Percentiles rank a stretch among this genome's conserved stretches.
These are phyloP conservation scores for Neolamprologus toae DNA, from an alignment of 2,113 vertebrate species.

Conservation along the genomic window DNA sequence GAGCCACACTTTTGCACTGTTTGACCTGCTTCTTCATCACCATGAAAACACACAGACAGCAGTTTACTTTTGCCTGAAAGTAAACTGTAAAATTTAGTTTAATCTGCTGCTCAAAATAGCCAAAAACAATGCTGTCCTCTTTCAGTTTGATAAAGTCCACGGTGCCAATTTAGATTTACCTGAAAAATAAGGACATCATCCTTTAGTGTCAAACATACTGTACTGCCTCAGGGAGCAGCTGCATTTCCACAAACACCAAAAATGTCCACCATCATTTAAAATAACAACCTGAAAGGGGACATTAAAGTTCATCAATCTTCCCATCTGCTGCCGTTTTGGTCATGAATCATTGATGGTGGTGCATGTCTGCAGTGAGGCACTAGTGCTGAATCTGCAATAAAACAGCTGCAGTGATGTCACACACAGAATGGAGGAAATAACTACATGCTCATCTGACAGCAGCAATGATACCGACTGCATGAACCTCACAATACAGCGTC, in stretches of 20 bases:
- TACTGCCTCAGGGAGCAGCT: background rate
- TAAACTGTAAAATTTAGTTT: background rate
- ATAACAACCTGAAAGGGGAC: background rate
- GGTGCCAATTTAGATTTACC: background rate
- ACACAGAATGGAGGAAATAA: background rate
- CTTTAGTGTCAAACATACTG: background rate
- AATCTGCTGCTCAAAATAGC: background rate
- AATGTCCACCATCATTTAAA: background rate
- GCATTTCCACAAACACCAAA: background rate
- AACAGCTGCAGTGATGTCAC: background rate
- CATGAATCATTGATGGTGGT: background rate
- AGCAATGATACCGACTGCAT: background rate
- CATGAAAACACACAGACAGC: background rate
- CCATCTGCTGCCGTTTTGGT: background rate
- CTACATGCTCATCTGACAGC: background rate
- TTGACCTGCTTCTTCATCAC: background rate
- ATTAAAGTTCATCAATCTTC: background rate
- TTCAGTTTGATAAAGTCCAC: background rate
- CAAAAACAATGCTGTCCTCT: background rate
- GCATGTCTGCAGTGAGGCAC: background rate
- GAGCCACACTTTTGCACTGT: background rate
- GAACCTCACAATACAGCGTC: background rate
- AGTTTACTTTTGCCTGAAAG: background rate
- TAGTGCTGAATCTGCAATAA: background rate
- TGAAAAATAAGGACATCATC: background rate